Evolutionary conservation across 2,113 vertebrate genomes (phyloP).

Genomic region (Podarcis muralis): DNA sequence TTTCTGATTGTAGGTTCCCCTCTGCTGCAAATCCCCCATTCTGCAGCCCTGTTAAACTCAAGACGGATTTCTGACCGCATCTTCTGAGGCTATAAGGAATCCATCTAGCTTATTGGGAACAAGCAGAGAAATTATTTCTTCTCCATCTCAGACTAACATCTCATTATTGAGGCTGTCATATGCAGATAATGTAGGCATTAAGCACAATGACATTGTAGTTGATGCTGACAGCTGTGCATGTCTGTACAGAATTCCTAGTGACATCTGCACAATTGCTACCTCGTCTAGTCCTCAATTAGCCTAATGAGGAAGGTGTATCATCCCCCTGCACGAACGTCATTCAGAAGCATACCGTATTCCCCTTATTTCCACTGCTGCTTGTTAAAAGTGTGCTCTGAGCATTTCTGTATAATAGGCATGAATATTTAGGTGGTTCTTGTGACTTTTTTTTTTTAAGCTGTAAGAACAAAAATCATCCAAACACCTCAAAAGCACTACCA

Average conservation of each 20-base stretch:
- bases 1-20: not conserved
- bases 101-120: slow-evolving; percentile 25
- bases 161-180: slow-evolving; percentile 18
- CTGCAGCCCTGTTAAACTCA: slow-evolving; percentile 34
- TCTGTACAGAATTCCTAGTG: slow-evolving; percentile 6
- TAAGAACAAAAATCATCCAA: not conserved
- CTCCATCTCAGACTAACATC: not conserved
- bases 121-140: slow-evolving; percentile 22
- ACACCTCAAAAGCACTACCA: not conserved
- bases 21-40: not conserved
- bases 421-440: not conserved
- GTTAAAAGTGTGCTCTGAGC: slow-evolving; percentile 12
- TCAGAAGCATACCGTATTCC: slow-evolving; percentile 29
- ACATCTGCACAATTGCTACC: slow-evolving; percentile 40
- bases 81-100: slow-evolving; percentile 36
- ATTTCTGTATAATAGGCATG: slow-evolving; percentile 42
- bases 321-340: slow-evolving; percentile 36
- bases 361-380: slow-evolving; percentile 15
- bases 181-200: slow-evolving; percentile 29
- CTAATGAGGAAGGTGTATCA: slow-evolving; percentile 33
- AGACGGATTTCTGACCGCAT: slow-evolving; percentile 27
- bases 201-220: not conserved
- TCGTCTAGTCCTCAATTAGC: slow-evolving; percentile 44
- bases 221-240: slow-evolving; percentile 34
- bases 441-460: not conserved